phyloP scores from a whole-genome alignment of 2,888 invertebrate genomes.

The Lutraria lutraria region DNA sequence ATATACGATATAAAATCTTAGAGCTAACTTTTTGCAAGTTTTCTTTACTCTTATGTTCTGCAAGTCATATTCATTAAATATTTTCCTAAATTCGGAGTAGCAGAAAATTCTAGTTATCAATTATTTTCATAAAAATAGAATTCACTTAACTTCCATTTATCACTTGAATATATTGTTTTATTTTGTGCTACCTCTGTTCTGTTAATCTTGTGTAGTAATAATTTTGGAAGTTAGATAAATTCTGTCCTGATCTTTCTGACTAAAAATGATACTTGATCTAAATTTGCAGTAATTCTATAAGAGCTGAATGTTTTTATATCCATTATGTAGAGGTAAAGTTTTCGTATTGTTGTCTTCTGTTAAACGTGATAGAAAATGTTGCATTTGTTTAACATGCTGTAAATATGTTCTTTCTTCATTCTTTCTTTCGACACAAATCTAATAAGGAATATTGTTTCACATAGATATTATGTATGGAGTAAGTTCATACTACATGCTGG shows the following conservation, averaged over 20 bases:
- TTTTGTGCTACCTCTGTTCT: conserved; percentile 14
- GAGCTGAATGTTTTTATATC: not conserved
- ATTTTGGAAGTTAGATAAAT: not conserved
- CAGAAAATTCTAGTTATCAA: not conserved
- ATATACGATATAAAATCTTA: not conserved
- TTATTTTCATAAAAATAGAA: not conserved
- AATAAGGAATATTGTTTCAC: not conserved
- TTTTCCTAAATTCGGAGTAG: no score
- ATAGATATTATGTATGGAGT: not conserved
- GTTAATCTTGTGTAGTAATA: not conserved
- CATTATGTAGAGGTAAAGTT: not conserved
- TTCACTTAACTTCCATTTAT: not conserved
- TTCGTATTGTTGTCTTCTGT: not conserved
- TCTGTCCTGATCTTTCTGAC: not conserved
- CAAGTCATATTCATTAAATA: no score
- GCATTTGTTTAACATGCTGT: not conserved
- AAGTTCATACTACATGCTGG: not conserved
- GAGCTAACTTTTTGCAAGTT: not conserved
- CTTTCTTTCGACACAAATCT: conserved; percentile 11
- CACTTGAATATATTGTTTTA: conserved; percentile 1
- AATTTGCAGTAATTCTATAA: not conserved
- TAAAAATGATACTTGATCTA: not conserved
- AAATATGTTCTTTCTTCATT: not conserved
- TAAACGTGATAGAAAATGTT: not conserved
- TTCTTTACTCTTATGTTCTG: no score